phyloP scores from a whole-genome alignment of 2,888 invertebrate genomes.

The Seira sanloemensis region DNA sequence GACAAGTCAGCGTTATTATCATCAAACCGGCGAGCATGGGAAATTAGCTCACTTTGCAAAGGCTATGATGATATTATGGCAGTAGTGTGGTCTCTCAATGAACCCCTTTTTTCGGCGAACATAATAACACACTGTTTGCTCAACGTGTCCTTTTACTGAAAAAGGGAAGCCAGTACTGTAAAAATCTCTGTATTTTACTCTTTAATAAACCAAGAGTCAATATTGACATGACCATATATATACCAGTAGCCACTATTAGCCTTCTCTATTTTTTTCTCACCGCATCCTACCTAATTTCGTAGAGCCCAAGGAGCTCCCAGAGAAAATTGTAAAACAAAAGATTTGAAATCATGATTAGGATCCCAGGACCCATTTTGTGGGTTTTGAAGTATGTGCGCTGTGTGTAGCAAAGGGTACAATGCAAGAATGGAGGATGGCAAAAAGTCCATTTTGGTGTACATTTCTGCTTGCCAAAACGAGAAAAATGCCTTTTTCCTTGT shows the following conservation, averaged over 20 bases:
- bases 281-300: background rate
- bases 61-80: background rate
- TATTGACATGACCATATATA: constrained; percentile 48
- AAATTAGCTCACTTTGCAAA: constrained; percentile 11
- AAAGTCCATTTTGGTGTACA: too few relatives aligned
- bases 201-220: constrained; percentile 60
- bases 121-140: constrained; percentile 54
- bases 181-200: constrained; percentile 26
- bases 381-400: too few relatives aligned
- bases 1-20: background rate
- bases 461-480: too few relatives aligned
- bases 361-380: too few relatives aligned
- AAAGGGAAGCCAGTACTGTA: background rate
- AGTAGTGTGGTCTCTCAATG: constrained; percentile 11
- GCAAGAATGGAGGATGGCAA: too few relatives aligned
- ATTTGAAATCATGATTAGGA: too few relatives aligned
- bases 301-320: too few relatives aligned
- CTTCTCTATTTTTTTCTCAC: background rate
- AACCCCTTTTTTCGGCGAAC: constrained; percentile 43
- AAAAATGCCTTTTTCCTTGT: too few relatives aligned
- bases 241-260: background rate
- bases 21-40: background rate
- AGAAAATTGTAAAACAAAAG: too few relatives aligned
- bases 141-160: constrained; percentile 41
- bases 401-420: too few relatives aligned